Base-by-base conservation (phyloP, 2,797 vertebrate genomes). In the Adelosebastes latens region DNA sequence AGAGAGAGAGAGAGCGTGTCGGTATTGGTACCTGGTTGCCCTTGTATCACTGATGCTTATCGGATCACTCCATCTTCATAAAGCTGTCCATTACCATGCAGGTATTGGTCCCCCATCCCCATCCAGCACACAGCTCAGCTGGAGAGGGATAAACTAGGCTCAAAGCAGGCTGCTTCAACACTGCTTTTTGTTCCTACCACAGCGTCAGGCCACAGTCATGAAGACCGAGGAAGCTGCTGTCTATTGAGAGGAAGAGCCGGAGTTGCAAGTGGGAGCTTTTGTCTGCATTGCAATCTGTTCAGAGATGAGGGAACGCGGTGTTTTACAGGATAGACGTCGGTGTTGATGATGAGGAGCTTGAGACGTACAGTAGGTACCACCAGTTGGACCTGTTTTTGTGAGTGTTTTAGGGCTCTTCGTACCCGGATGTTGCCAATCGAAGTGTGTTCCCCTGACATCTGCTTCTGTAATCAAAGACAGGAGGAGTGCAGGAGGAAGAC, bases 21-120 rank as follows among this genome's bases (percentile, higher is more conserved):
- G 32, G 76, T 78, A 69, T 78, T 64, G 77, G 63, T 92, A 91
- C 92, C 90, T 85, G 88, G 82, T 78, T 86, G 84, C 88, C 88
- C 89, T 88, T 83, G 88, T 89, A 90, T 93, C 90, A 72, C 82
- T 85, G 89, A 82, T 91, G 88, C 90, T 92, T 90, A 93, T 92
- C 88, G 49, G 82, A 90, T 94, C 93, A 87, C 90, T 94, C 89
- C 77, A 70, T 94, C 93, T 93, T 95, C 85, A 92, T 93, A 86
- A 93, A 88, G 88, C 89, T 84, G 89, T 86, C 89, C 77, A 83
- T 92, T 93, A 89, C 80, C 64, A 84, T 85, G 82, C 83, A 67
- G 25, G 58, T 52, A 81, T 83, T 79, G 72, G 88, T 89, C 77
- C 86, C 81, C 79, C 68, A n/a, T 74, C 76, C 69, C 66, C 84